A percentile compares a stretch with the other conserved stretches of the same genome.
phyloP scores from a whole-genome alignment of 2,888 invertebrate genomes.

The Hipparchia sbordonii region DNA sequence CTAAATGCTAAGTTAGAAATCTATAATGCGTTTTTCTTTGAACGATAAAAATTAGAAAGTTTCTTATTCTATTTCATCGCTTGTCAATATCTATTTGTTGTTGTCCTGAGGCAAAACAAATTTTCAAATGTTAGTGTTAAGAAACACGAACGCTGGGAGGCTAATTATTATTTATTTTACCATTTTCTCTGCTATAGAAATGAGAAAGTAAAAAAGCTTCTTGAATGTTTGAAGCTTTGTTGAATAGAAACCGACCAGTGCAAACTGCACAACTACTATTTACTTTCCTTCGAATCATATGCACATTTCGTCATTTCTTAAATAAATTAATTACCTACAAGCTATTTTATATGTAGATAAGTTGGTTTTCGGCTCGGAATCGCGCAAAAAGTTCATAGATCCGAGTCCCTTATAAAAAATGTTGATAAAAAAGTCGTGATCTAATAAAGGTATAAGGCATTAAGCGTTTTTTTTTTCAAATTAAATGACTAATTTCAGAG shows the following conservation, averaged over 20 bases:
- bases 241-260: background rate
- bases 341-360: background rate
- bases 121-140: constrained; percentile 6
- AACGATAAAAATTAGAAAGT: background rate
- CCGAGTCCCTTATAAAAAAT: background rate
- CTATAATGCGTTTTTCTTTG: no score
- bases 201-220: constrained; percentile 1
- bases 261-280: background rate
- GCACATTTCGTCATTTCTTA: background rate
- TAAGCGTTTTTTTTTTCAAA: constrained; percentile 16
- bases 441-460: constrained; percentile 10
- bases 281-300: background rate
- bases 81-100: constrained; percentile 3
- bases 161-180: background rate
- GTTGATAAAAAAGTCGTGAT: background rate
- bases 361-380: background rate
- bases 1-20: no score
- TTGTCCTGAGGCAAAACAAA: constrained; percentile 11
- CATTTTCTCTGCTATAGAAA: background rate
- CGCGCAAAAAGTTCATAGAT: background rate
- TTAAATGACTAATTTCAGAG: constrained; percentile 15
- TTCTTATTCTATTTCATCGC: background rate
- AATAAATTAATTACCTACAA: background rate
- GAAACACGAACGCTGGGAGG: constrained; percentile 9
- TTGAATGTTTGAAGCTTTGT: background rate